A percentile compares a stretch with the other conserved stretches of the same genome.
phyloP scores from a whole-genome alignment of 2,113 vertebrate species.

The Drymodes brunneopygia region DNA sequence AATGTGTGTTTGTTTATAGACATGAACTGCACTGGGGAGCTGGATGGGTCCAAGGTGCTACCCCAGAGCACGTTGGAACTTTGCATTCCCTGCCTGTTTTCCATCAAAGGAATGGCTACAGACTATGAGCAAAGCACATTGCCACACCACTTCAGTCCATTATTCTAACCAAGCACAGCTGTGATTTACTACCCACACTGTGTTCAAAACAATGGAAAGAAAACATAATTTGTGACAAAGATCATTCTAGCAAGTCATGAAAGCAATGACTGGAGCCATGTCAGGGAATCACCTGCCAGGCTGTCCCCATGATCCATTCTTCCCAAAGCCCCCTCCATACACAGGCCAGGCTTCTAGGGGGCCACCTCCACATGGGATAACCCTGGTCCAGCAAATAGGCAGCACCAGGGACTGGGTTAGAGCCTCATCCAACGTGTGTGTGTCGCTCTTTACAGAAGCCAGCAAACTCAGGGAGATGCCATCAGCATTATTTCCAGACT shows the following conservation, averaged over 20 bases:
- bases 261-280: not conserved
- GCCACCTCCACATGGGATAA: not conserved
- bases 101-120: not conserved
- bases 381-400: not conserved
- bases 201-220: not conserved
- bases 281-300: rapidly evolving
- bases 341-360: not conserved
- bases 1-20: not conserved
- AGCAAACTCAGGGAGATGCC: not conserved
- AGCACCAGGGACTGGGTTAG: not conserved
- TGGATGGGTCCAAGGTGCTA: not conserved
- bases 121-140: not conserved
- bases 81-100: not conserved
- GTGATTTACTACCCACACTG: not conserved
- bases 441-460: not conserved
- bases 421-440: rapidly evolving
- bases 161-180: not conserved
- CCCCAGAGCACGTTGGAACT: rapidly evolving
- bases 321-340: not conserved
- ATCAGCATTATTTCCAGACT: not conserved
- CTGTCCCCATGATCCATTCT: not conserved
- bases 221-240: not conserved
- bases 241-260: not conserved
- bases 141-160: not conserved
- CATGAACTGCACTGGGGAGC: not conserved